These are phyloP conservation scores for Notarius quadriscutis DNA, from an alignment of 2,113 vertebrate species.

Conservation along the genomic window DNA sequence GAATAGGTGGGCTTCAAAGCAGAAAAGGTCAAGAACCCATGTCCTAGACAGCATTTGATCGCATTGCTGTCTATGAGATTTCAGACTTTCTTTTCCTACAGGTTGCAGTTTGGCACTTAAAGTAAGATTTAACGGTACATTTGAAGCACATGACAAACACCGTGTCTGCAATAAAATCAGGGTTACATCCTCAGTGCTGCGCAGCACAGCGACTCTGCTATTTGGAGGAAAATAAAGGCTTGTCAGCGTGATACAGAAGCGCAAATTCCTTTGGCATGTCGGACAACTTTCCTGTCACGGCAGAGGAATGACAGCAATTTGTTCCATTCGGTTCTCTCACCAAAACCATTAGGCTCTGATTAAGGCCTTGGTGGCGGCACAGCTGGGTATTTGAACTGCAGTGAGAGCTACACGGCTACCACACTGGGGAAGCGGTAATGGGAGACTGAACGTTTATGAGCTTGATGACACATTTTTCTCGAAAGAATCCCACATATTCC, in stretches of 20 bases:
- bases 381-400: conserved; percentile 13
- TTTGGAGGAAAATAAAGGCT: background rate
- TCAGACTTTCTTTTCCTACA: background rate
- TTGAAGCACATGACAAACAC: background rate
- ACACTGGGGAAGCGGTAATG: background rate
- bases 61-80: background rate
- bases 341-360: conserved; percentile 36
- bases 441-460: conserved; percentile 2
- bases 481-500: background rate
- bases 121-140: background rate
- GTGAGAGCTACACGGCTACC: conserved; percentile 1
- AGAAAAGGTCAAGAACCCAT: too few relatives aligned
- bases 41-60: background rate
- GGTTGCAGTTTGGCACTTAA: background rate
- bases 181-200: background rate
- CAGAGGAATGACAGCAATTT: conserved; percentile 42
- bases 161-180: background rate
- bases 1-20: too few relatives aligned
- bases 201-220: background rate
- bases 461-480: background rate
- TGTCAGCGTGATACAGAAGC: conserved; percentile 28
- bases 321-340: conserved; percentile 19
- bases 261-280: conserved; percentile 22
- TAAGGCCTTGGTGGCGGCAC: conserved; percentile 28
- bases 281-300: conserved; percentile 40